These are phyloP conservation scores for Microplitis mediator DNA, from an alignment of 1,140 invertebrate genomes.

Conservation along the genomic window DNA sequence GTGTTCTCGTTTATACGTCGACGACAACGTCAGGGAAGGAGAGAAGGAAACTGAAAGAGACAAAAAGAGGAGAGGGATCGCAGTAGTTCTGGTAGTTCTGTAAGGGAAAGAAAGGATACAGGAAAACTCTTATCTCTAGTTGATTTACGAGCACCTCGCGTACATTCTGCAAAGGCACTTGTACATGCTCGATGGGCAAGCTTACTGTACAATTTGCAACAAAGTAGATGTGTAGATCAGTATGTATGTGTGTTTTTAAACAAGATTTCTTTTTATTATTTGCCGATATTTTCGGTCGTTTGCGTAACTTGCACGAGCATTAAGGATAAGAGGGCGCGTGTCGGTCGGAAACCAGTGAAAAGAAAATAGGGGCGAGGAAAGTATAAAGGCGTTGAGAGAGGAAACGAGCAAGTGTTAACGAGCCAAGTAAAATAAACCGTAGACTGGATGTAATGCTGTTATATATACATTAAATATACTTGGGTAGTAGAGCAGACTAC, in stretches of 20 bases:
- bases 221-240: neutral
- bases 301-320: slow-evolving; percentile 20
- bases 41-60: neutral
- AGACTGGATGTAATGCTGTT: neutral
- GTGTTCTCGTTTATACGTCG: slow-evolving; percentile 24
- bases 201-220: neutral
- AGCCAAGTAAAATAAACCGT: slow-evolving; percentile 11
- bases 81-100: neutral
- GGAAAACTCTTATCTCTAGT: slow-evolving; percentile 26
- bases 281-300: slow-evolving; percentile 27
- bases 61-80: neutral
- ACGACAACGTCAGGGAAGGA: neutral
- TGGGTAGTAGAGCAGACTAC: neutral
- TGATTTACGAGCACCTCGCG: slow-evolving; percentile 25
- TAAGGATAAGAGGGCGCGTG: slow-evolving; percentile 5
- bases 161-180: slow-evolving; percentile 8
- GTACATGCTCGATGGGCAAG: neutral
- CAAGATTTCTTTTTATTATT: neutral
- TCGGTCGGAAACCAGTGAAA: neutral
- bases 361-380: neutral
- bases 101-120: neutral
- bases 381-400: neutral
- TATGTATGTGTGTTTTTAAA: neutral
- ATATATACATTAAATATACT: neutral
- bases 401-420: slow-evolving; percentile 18